A percentile compares a stretch with the other conserved stretches of the same genome.
Conservation (phyloP, 2,888 invertebrate genomes). For the Coremacera marginata region DNA sequence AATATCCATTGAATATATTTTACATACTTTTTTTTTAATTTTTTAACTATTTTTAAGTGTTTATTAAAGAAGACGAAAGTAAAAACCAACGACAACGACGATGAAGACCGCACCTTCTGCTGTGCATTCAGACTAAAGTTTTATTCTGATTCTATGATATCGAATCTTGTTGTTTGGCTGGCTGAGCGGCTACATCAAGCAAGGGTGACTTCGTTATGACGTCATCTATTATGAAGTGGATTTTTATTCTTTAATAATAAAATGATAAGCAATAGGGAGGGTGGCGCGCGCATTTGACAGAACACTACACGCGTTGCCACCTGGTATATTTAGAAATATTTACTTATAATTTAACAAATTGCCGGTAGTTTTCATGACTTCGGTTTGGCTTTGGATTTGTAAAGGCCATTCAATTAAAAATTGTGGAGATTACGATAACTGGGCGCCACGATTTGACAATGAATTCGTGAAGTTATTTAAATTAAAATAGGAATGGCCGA, state of each 20-base stretch:
- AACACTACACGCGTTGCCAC: background rate
- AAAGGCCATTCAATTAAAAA: no score
- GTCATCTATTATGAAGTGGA: conserved; percentile 9
- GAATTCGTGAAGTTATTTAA: no score
- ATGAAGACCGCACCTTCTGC: conserved; percentile 26
- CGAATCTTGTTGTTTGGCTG: background rate
- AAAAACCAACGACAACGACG: conserved; percentile 12
- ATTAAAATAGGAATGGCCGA: no score
- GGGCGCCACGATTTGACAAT: no score
- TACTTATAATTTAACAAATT: no score
- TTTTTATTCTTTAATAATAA: no score
- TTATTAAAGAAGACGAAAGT: background rate
- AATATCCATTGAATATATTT: background rate
- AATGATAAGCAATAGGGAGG: background rate
- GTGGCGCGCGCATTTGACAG: background rate
- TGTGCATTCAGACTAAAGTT: background rate
- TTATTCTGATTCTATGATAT: conserved; percentile 1
- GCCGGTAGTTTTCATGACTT: no score
- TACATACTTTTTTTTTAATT: background rate
- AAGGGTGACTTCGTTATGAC: conserved; percentile 22
- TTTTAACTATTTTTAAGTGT: background rate
- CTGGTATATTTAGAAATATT: background rate
- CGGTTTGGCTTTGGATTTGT: no score
- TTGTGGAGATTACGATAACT: no score
- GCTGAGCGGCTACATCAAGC: background rate